Percentiles rank a stretch among this genome's conserved stretches.
These are phyloP conservation scores for Chrosomus eos DNA, from an alignment of 2,797 vertebrate species.

Conservation along the genomic window DNA sequence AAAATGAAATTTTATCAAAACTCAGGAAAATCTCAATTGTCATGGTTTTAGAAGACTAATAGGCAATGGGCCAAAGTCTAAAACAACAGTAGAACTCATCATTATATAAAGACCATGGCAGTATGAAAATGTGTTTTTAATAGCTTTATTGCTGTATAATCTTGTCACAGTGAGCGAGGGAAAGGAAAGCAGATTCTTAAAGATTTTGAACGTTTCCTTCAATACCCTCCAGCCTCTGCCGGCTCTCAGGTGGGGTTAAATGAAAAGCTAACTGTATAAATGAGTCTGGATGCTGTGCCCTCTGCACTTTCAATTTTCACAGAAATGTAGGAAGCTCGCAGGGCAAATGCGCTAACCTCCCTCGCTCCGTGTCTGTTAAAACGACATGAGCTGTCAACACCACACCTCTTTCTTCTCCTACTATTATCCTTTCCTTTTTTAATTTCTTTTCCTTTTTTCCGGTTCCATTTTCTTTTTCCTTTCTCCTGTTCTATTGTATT, in stretches of 20 bases:
- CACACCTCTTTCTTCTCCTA: slow-evolving; percentile 35
- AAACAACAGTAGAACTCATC: not conserved
- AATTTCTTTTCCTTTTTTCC: slow-evolving; percentile 23
- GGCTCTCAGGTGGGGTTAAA: slow-evolving; percentile 24
- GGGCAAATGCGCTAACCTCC: slow-evolving; percentile 78
- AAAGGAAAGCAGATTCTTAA: slow-evolving; percentile 42
- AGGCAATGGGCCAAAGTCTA: not conserved
- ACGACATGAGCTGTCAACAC: not conserved
- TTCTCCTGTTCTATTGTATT: not conserved
- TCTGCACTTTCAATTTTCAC: slow-evolving; percentile 79
- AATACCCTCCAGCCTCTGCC: slow-evolving; percentile 31
- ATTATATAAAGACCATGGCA: not conserved
- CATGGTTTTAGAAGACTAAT: not conserved
- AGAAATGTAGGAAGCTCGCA: slow-evolving; percentile 72
- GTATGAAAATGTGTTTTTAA: slow-evolving; percentile 12
- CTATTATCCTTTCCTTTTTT: not conserved
- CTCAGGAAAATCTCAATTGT: too few relatives aligned
- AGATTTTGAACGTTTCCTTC: slow-evolving; percentile 40
- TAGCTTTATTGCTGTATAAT: slow-evolving; percentile 22
- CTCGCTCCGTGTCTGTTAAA: slow-evolving; percentile 54
- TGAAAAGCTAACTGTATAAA: slow-evolving; percentile 74
- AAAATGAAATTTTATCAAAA: not conserved
- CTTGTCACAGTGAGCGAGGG: slow-evolving; percentile 18
- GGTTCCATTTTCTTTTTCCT: slow-evolving; percentile 58
- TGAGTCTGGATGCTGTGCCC: slow-evolving; percentile 74